Conservation (phyloP, 2,113 vertebrate species). For the Leiothrix lutea region DNA sequence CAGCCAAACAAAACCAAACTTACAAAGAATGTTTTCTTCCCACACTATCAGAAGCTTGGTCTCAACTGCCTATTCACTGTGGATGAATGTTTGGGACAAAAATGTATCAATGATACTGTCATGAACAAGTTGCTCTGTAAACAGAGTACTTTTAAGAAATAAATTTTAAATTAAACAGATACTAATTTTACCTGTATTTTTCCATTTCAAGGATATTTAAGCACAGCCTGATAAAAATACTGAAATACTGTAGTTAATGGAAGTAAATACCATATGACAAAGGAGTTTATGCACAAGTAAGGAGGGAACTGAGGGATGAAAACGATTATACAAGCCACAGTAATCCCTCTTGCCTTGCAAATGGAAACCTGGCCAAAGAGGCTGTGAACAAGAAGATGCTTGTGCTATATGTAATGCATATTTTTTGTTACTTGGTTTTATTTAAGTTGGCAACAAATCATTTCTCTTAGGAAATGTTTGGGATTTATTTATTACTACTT, state of each 20-base stretch:
- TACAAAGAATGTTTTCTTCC: rapidly evolving
- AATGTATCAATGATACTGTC: neutral
- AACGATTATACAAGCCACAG: neutral
- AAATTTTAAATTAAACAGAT: neutral
- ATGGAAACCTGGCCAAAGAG: neutral
- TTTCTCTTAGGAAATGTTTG: neutral
- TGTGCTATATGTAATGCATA: neutral
- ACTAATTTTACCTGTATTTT: neutral
- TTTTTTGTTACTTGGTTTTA: neutral
- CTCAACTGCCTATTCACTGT: neutral
- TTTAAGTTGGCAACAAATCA: neutral
- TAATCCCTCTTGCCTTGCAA: neutral
- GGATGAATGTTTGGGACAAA: neutral
- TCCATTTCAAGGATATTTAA: neutral
- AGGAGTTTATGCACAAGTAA: neutral
- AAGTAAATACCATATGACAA: neutral
- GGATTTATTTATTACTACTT: neutral
- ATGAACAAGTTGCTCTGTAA: neutral
- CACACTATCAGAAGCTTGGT: neutral
- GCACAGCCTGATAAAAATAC: neutral
- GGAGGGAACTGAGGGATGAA: neutral
- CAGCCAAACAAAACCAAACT: neutral
- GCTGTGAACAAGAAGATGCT: neutral
- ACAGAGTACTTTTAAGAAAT: neutral
- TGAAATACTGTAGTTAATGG: neutral